Evolutionary conservation across 2,888 invertebrate genomes (phyloP), one percentile per base, ranked within the genome.

Genomic region (Pardosa pseudoannulata): DNA sequence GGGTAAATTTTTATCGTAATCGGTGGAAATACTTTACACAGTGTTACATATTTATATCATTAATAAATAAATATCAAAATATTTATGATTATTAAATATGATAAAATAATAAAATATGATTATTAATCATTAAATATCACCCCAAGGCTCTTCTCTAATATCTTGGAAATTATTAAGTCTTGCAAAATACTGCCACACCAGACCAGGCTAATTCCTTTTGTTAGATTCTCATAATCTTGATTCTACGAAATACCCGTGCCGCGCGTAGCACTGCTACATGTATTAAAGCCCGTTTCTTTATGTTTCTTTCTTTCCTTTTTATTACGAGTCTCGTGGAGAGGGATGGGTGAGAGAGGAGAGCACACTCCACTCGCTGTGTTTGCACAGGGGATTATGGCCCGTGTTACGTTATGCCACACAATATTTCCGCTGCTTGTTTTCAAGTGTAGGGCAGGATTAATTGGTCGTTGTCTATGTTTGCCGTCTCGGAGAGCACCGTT

Each of bases 351-450:
- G n/a, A n/a, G n/a, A n/a, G 56, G 56, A 23, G 23, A 23, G 23
- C n/a, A 11, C 23, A 16, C 56, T 56, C 11, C 56, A 56, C 56
- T 56, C 19, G 3, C 23, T 6, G 23, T 56, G 56, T 56, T 56
- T 56, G 56, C 19, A 5, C 9, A 56, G 6, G 56, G 56, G 56
- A 56, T 56, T 56, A 56, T 56, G 56, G 56, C 56, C 56, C 56
- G 56, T 11, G 7, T 56, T 56, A 56, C 23, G 56, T 56, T 56
- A 56, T 56, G 56, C 56, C 56, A 23, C 19, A 23, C 23, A 56
- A 19, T 56, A 56, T 56, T 56, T 56, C 56, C 16, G 41, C 9
- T 56, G 23, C 56, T 56, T 56, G 56, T 56, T 56, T 56, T 56
- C 56, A 23, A 56, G 56, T 23, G 56, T 23, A 11, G 56, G 11